phyloP scores from a whole-genome alignment of 2,888 invertebrate genomes.

The Anodontia alba region DNA sequence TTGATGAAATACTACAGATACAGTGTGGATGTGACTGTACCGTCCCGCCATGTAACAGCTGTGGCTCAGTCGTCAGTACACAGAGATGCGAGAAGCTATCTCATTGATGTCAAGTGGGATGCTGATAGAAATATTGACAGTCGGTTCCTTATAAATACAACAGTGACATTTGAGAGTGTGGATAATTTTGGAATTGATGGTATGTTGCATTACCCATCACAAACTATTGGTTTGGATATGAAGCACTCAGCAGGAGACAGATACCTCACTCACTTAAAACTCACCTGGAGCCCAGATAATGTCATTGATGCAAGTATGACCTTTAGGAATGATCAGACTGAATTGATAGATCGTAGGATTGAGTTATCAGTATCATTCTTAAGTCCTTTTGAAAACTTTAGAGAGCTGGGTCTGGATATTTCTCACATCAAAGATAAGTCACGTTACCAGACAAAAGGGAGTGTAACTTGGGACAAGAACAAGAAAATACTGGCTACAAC shows the following conservation, averaged over 20 bases:
- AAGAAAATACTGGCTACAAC: conserved; percentile 56
- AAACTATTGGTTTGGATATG: conserved; percentile 51
- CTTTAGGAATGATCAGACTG: conserved; percentile 50
- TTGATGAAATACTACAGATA: conserved; percentile 28
- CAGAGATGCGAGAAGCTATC: conserved; percentile 41
- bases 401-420: conserved; percentile 54
- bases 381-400: conserved; percentile 64
- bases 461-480: conserved; percentile 61
- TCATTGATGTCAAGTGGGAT: conserved; percentile 71
- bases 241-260: conserved; percentile 54
- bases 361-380: conserved; percentile 55
- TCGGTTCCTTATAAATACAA: conserved; percentile 54
- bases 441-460: conserved; percentile 49
- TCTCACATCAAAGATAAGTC: conserved; percentile 47
- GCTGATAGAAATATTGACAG: conserved; percentile 63
- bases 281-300: conserved; percentile 68
- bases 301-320: conserved; percentile 50
- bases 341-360: conserved; percentile 35
- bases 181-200: conserved; percentile 59
- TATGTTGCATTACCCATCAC: conserved; percentile 57
- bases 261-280: conserved; percentile 55
- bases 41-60: conserved; percentile 55
- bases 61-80: conserved; percentile 40
- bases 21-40: conserved; percentile 52
- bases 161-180: conserved; percentile 48